Conservation (phyloP, 2,888 invertebrate genomes). For the Limnephilus lunatus region DNA sequence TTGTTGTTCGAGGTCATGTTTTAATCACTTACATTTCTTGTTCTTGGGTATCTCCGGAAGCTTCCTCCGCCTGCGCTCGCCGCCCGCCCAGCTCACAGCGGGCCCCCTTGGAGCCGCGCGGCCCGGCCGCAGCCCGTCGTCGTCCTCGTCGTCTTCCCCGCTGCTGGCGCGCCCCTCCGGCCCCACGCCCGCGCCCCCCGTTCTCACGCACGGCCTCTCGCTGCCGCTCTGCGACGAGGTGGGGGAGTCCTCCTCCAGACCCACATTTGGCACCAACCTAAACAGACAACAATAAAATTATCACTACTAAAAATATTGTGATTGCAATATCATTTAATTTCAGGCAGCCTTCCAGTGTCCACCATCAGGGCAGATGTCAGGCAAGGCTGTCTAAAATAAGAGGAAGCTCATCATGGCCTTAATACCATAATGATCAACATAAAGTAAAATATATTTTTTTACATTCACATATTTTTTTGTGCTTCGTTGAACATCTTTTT, state of each 20-base stretch:
- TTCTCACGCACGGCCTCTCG: conserved; percentile 57
- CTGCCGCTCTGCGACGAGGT: conserved; percentile 86
- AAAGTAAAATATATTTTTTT: too few relatives aligned
- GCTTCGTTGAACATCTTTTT: too few relatives aligned
- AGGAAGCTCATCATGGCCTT: too few relatives aligned
- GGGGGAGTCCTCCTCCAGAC: conserved; percentile 88
- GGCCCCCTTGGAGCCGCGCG: conserved; percentile 68
- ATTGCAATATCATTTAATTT: too few relatives aligned
- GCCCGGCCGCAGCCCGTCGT: conserved; percentile 71
- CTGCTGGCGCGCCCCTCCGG: conserved; percentile 68
- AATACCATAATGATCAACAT: too few relatives aligned
- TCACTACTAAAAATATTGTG: too few relatives aligned
- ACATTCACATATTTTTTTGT: too few relatives aligned
- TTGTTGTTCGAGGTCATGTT: background rate
- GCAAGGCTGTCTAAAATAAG: too few relatives aligned
- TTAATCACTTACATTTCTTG: conserved; percentile 84
- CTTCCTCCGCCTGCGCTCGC: conserved; percentile 87
- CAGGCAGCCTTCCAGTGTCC: too few relatives aligned
- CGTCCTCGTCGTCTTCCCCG: conserved; percentile 73
- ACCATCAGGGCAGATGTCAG: too few relatives aligned
- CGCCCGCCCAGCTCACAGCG: conserved; percentile 69
- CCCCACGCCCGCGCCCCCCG: conserved; percentile 55
- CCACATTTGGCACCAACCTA: conserved; percentile 91
- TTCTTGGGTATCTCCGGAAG: conserved; percentile 94
- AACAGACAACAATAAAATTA: background rate